A percentile compares a stretch with the other conserved stretches of the same genome.
Conservation (phyloP, 2,113 vertebrate species). For the Galemys pyrenaicus region DNA sequence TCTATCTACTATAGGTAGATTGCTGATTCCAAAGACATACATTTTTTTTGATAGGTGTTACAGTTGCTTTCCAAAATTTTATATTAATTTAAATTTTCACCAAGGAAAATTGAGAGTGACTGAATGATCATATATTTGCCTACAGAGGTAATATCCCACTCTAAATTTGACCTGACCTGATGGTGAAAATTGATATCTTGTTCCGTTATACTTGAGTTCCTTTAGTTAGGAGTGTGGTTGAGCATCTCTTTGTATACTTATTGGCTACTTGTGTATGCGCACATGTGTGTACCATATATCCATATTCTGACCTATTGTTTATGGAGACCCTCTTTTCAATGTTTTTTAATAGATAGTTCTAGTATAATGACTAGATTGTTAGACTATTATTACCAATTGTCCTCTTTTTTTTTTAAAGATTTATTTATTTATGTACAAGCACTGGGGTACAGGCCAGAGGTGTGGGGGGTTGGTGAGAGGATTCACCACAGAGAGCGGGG, state of each 20-base stretch:
- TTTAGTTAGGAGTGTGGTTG: constrained; percentile 43
- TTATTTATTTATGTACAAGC: too few relatives aligned
- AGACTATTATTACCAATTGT: too few relatives aligned
- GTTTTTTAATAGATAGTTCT: constrained; percentile 24
- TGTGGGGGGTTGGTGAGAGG: too few relatives aligned
- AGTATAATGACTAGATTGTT: too few relatives aligned
- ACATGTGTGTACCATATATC: constrained; percentile 54
- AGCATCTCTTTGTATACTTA: constrained; percentile 44
- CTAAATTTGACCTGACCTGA: not conserved
- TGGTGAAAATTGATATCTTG: not conserved
- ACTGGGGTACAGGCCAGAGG: too few relatives aligned
- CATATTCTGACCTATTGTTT: constrained; percentile 21
- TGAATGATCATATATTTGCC: not conserved
- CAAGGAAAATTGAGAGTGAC: not conserved
- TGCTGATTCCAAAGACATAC: not conserved
- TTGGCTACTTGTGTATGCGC: constrained; percentile 6
- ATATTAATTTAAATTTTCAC: not conserved
- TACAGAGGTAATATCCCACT: not conserved
- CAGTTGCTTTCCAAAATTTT: not conserved
- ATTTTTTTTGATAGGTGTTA: not conserved
- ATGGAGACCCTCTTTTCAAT: constrained; percentile 29
- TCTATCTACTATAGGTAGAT: not conserved
- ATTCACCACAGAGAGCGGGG: too few relatives aligned
- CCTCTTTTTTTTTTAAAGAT: too few relatives aligned
- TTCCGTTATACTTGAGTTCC: constrained; percentile 20